Conservation (phyloP, 2,113 vertebrate genomes). For the Catharus fuscescens region DNA sequence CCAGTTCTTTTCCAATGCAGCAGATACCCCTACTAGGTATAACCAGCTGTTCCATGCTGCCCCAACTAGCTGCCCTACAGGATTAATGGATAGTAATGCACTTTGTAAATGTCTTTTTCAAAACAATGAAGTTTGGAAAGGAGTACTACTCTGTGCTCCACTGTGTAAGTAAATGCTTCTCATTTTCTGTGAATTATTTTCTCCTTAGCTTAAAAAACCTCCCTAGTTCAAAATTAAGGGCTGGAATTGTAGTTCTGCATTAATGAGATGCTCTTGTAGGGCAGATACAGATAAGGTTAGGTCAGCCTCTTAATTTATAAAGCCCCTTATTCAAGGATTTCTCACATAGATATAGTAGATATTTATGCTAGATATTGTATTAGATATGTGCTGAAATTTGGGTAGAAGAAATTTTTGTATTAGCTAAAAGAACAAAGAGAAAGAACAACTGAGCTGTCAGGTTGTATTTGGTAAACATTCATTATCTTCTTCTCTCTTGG, state of each 20-base stretch:
- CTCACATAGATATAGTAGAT: background rate
- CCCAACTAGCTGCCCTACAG: background rate
- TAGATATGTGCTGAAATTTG: background rate
- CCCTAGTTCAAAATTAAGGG: background rate
- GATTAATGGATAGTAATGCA: background rate
- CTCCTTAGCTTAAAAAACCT: background rate
- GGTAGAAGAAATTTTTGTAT: background rate
- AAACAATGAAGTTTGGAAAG: background rate
- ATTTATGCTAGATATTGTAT: background rate
- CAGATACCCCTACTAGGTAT: background rate
- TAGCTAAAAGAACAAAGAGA: background rate
- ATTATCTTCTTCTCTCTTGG: background rate
- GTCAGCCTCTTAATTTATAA: background rate
- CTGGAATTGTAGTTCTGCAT: background rate
- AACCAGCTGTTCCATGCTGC: background rate
- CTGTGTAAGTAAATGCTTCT: background rate
- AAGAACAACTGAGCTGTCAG: background rate
- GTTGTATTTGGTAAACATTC: background rate
- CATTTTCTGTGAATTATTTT: background rate
- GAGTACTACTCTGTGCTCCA: background rate
- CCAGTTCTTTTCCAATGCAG: background rate
- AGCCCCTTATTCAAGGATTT: background rate
- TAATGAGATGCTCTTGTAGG: background rate
- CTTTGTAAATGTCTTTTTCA: background rate
- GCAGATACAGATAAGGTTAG: background rate